These are phyloP conservation scores for Plectus sambesii DNA, from an alignment of 1,140 invertebrate species.

Conservation along the genomic window DNA sequence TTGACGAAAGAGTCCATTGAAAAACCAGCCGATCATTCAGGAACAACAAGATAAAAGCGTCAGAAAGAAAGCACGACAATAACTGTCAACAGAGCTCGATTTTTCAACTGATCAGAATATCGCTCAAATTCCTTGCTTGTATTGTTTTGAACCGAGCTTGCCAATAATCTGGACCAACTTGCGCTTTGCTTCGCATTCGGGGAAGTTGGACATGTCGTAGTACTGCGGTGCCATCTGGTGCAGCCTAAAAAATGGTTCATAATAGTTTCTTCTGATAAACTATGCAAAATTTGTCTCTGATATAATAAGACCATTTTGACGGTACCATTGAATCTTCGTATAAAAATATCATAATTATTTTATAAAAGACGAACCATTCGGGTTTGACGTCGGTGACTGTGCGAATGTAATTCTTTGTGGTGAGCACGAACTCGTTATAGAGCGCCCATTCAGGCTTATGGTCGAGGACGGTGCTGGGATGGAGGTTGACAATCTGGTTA, in stretches of 20 bases:
- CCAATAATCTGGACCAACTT: conserved; percentile 57
- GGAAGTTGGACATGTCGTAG: conserved; percentile 94
- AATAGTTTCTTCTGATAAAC: not conserved
- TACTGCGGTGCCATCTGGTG: conserved; percentile 89
- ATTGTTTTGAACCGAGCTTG: too few relatives aligned
- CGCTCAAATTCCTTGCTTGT: too few relatives aligned
- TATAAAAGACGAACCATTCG: conserved; percentile 58
- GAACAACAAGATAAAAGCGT: too few relatives aligned
- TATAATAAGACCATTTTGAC: too few relatives aligned
- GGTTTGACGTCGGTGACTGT: conserved; percentile 97
- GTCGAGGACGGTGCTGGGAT: conserved; percentile 94
- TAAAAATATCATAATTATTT: conserved; percentile 18
- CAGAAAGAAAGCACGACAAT: too few relatives aligned
- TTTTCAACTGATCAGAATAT: too few relatives aligned
- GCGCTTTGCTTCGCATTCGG: conserved; percentile 85
- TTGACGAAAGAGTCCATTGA: too few relatives aligned
- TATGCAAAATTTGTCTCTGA: not conserved
- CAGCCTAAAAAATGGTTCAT: conserved; percentile 65
- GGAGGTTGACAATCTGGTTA: conserved; percentile 94
- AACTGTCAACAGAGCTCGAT: too few relatives aligned
- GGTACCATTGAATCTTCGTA: conserved; percentile 1
- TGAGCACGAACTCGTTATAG: conserved; percentile 98
- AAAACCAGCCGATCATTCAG: too few relatives aligned
- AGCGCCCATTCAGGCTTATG: conserved; percentile 99
- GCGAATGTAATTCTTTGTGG: conserved; percentile 97